Evolutionary conservation across 2,113 vertebrate genomes (phyloP), one percentile per base, ranked within the genome.

Genomic region (Reinhardtius hippoglossoides): DNA sequence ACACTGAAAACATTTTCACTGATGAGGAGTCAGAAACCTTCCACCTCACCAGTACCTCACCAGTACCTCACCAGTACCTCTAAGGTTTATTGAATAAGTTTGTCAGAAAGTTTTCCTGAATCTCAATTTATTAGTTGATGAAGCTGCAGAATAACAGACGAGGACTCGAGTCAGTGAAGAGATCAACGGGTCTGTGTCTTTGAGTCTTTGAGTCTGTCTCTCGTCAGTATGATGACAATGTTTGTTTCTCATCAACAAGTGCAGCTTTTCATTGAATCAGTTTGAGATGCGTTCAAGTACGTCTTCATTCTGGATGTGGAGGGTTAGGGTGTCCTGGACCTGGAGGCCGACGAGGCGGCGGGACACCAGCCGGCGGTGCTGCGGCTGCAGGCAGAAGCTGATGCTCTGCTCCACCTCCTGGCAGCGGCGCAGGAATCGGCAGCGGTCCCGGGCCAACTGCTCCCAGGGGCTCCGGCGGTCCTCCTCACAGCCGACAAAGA

Each of bases 381-480:
- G 91, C 0, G 94, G 21, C 44, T 91, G 91, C 88, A 99, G 94
- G 88, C 96, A 97, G 88, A 92, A 94, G 1, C 94, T 92, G 73
- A 99, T 97, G 87, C 90, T 94, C 42, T 91, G 93, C 89, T 98
- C 97, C 6, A 95, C 97, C 62, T 99, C 97, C 76, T 94, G 95
- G 81, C 97, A 97, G 26, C 98, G 95, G 1, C 94, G 95, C 74
- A 95, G 95, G 93, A 99, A 99, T 0, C 98, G 89, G 83, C 95
- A 96, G 4, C 95, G 95, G 57, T 99, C 98, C 1, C 97, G 92
- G 0, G 98, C 98, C 35, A 96, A 85, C 94, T 99, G 95, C 80
- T 99, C 98, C 98, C 98, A 99, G 0, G 96, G 97, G 5, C 98
- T 96, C 12, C 88, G 94, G 0, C 98, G 95, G 44, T 98, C 97